Conservation (phyloP, 2,113 vertebrate genomes). For the Campylomormyrus tamandua region DNA sequence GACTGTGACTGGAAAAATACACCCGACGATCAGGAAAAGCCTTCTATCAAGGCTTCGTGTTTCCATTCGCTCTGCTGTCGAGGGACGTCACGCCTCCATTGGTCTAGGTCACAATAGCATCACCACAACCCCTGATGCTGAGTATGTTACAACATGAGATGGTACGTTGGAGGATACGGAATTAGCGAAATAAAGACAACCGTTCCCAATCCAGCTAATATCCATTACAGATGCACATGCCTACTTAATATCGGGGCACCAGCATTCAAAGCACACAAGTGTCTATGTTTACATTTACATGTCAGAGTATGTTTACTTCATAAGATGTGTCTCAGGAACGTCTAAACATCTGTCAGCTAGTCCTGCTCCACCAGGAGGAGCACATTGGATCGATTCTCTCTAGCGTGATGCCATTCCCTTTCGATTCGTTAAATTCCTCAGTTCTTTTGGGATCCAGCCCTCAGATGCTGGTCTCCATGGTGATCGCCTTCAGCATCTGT, state of each 20-base stretch:
- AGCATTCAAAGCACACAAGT: not conserved
- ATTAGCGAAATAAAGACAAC: not conserved
- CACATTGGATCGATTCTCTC: not conserved
- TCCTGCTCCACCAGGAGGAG: not conserved
- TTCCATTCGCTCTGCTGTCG: not conserved
- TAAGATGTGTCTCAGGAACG: not conserved
- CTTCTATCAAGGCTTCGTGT: not conserved
- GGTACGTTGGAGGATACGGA: not conserved
- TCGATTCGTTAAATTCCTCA: not conserved
- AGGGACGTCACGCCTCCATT: not conserved
- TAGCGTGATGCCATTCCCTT: not conserved
- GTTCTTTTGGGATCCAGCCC: not conserved
- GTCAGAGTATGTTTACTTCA: not conserved
- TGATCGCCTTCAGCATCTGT: slow-evolving; percentile 7
- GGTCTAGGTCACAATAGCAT: not conserved
- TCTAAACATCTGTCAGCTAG: not conserved
- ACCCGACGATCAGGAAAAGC: not conserved
- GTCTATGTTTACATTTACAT: not conserved
- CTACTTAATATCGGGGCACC: not conserved
- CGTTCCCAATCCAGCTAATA: not conserved
- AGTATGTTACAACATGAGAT: not conserved
- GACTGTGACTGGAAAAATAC: not conserved
- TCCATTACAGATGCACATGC: not conserved
- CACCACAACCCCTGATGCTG: not conserved
- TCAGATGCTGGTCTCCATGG: slow-evolving; percentile 18